Evolutionary conservation across 2,888 invertebrate species (phyloP), one percentile per base, ranked within the genome.

Genomic region (Nemapogon koenigi): DNA sequence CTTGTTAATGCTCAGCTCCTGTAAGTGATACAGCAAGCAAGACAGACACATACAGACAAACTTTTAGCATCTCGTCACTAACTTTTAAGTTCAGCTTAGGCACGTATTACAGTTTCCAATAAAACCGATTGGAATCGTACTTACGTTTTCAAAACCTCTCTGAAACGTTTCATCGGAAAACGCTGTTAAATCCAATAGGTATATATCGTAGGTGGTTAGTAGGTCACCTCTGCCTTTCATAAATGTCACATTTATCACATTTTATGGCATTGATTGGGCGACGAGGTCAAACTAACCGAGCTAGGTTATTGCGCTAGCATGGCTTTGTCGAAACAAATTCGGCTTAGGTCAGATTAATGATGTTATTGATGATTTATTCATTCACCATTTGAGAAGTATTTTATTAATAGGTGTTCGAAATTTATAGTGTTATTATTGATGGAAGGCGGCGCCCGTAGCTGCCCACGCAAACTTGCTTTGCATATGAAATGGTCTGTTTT

Each of bases 161-260:
- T n/a, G n/a, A n/a, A n/a, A n/a, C n/a, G n/a, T n/a, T n/a, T n/a
- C n/a, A n/a, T n/a, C n/a, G n/a, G n/a, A n/a, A n/a, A n/a, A n/a
- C n/a, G n/a, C 31, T 10, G 16, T n/a, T 8, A 11, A 31, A 16
- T 16, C 16, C 31, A 17, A 10, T 16, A 7, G 17, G n/a, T 15
- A 3, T 16, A 10, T 16, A 4, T 16, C 7, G 31, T 13, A 11
- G 2, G 29, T 8, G 17, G 13, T 15, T 15, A 31, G 31, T 31
- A 11, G 31, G 31, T 31, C 31, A 31, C 16, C 7, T 15, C 3
- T 16, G 10, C 13, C 31, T 31, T n/a, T 17, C 16, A 16, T 4
- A 16, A 31, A 16, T 31, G 31, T 31, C 31, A 16, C 16, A 31
- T 31, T 16, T 31, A 31, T 31, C 31, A 31, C 11, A 16, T 31